Evolutionary conservation across 2,113 vertebrate species (phyloP).

Genomic region (Epinephelus cyanopodus): DNA sequence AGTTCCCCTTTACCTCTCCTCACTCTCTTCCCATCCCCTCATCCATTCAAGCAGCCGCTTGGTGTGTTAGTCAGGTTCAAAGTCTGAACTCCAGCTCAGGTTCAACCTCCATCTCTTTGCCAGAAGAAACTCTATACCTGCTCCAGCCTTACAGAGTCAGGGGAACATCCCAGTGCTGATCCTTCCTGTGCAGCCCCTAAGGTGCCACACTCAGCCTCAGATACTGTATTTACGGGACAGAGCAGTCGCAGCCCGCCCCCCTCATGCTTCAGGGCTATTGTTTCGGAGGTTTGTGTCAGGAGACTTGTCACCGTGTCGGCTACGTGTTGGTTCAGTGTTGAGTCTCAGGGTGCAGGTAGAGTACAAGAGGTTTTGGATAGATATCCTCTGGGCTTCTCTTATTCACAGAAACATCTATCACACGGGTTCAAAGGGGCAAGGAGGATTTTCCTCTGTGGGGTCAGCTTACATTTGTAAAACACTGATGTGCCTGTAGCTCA

Average conservation of each 20-base stretch:
- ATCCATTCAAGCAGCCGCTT: constrained; percentile 53
- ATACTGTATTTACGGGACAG: constrained; percentile 57
- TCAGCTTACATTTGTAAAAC: constrained; percentile 68
- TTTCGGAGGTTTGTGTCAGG: constrained; percentile 33
- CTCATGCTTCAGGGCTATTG: constrained; percentile 31
- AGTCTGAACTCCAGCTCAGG: constrained; percentile 54
- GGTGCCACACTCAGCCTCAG: constrained; percentile 53
- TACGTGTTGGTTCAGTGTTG: constrained; percentile 32
- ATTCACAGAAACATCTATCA: constrained; percentile 65
- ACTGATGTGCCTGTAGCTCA: constrained; percentile 3
- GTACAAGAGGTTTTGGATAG: constrained; percentile 58
- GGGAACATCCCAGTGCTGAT: constrained; percentile 50
- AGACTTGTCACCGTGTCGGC: constrained; percentile 27
- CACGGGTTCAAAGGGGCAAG: constrained; percentile 66
- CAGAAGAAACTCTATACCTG: constrained; percentile 72
- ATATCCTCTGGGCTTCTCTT: constrained; percentile 56
- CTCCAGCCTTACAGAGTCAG: constrained; percentile 35
- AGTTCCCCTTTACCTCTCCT: constrained; percentile 36
- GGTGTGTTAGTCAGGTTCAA: constrained; percentile 69
- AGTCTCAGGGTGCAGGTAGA: constrained; percentile 59
- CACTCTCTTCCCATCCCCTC: constrained; percentile 44
- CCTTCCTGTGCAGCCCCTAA: constrained; percentile 53
- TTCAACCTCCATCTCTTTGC: constrained; percentile 27
- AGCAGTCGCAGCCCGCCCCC: neutral
- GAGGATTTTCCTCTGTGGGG: constrained; percentile 51